These are phyloP conservation scores for Pseudachorutes palmiensis DNA, from an alignment of 1,140 invertebrate species.

Conservation along the genomic window DNA sequence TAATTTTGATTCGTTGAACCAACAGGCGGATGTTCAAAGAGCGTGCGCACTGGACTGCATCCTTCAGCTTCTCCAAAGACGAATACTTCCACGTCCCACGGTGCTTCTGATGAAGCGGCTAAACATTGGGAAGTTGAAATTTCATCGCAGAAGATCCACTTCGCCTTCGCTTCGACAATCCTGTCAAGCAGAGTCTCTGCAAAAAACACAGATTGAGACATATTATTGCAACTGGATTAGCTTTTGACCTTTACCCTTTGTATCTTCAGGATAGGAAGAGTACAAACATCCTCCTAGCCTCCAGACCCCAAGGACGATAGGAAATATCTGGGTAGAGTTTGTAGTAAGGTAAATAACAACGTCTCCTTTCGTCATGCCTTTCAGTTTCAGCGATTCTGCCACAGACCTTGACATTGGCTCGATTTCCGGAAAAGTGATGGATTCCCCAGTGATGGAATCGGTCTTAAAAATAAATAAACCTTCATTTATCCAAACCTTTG, in stretches of 20 bases:
- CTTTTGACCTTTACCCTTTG: slow-evolving; percentile 17
- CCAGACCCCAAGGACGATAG: slow-evolving; percentile 32
- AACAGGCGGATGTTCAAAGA: slow-evolving; percentile 29
- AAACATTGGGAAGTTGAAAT: slow-evolving; percentile 13
- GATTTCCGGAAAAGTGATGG: too few relatives aligned
- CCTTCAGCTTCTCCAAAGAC: slow-evolving; percentile 27
- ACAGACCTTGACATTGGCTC: too few relatives aligned
- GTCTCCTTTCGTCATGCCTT: slow-evolving; percentile 38
- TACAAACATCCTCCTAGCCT: slow-evolving; percentile 32
- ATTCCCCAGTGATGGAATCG: too few relatives aligned
- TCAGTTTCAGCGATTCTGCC: too few relatives aligned
- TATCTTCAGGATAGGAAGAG: slow-evolving; percentile 36
- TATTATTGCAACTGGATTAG: neutral
- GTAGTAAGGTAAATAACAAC: slow-evolving; percentile 31
- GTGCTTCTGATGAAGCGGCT: slow-evolving; percentile 18
- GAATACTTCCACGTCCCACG: slow-evolving; percentile 31
- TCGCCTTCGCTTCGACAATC: slow-evolving; percentile 25
- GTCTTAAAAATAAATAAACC: neutral
- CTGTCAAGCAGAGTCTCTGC: slow-evolving; percentile 25
- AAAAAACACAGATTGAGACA: neutral
- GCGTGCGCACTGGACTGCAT: slow-evolving; percentile 23
- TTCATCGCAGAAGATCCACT: slow-evolving; percentile 33
- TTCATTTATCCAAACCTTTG: too few relatives aligned
- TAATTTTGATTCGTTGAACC: slow-evolving; percentile 13
- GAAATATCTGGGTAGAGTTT: slow-evolving; percentile 30